These are phyloP conservation scores for Lucilia cuprina DNA, from an alignment of 1,140 invertebrate genomes.

Conservation along the genomic window DNA sequence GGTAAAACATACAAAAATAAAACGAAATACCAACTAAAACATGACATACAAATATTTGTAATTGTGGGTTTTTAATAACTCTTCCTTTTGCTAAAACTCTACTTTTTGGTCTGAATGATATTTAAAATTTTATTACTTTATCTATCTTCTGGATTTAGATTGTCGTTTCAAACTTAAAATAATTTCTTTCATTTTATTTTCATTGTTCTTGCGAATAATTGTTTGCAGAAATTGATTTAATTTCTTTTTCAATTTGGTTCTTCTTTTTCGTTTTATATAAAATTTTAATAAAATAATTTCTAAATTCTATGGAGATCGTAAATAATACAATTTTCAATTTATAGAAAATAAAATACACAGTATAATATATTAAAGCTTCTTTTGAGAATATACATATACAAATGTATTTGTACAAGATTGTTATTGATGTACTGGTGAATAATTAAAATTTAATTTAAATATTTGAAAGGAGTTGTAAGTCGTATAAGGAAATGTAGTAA, in stretches of 20 bases:
- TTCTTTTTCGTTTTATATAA: neutral
- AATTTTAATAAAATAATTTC: neutral
- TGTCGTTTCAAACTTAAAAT: neutral
- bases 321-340: too few relatives aligned
- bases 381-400: too few relatives aligned
- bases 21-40: neutral
- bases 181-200: neutral
- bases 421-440: too few relatives aligned
- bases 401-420: too few relatives aligned
- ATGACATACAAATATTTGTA: neutral
- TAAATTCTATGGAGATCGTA: neutral
- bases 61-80: neutral
- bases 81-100: neutral
- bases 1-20: too few relatives aligned
- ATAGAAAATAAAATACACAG: too few relatives aligned
- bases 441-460: too few relatives aligned
- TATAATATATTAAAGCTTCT: too few relatives aligned
- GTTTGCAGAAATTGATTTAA: neutral
- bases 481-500: too few relatives aligned
- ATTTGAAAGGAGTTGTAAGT: too few relatives aligned
- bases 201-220: neutral
- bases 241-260: neutral
- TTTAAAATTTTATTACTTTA: neutral
- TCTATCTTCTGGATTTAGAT: neutral
- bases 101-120: too few relatives aligned